Evolutionary conservation across 2,888 invertebrate genomes (phyloP).

Genomic region (Hartigia nigra): DNA sequence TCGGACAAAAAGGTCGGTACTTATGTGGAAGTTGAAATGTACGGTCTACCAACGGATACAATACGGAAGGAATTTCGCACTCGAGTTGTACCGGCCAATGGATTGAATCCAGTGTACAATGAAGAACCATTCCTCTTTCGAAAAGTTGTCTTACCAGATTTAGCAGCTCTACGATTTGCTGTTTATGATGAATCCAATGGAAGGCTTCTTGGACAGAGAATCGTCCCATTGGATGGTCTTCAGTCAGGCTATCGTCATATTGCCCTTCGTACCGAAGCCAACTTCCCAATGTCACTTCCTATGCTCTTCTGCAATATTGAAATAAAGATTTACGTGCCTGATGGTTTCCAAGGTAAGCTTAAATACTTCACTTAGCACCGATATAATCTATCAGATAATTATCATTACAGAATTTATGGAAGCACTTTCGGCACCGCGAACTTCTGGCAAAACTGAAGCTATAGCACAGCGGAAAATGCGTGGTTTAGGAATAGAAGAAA

Average conservation of each 20-base stretch:
- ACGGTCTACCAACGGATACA: constrained; percentile 95
- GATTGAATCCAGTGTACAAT: constrained; percentile 98
- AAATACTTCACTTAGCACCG: not conserved
- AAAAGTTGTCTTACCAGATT: constrained; percentile 97
- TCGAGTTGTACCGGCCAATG: constrained; percentile 95
- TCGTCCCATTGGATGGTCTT: constrained; percentile 96
- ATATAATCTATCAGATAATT: not conserved
- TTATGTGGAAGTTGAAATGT: constrained; percentile 99
- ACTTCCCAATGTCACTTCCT: constrained; percentile 98
- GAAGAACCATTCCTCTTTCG: constrained; percentile 98
- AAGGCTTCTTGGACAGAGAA: constrained; percentile 95
- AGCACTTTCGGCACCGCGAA: constrained; percentile 93
- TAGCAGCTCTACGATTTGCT: constrained; percentile 96
- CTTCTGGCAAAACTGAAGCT: constrained; percentile 63
- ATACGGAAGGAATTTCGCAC: constrained; percentile 98
- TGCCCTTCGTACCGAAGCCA: constrained; percentile 96
- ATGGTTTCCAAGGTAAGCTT: constrained; percentile 89
- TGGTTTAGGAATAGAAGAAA: constrained; percentile 93
- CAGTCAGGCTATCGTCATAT: constrained; percentile 99
- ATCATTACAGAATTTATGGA: constrained; percentile 91
- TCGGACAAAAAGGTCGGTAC: constrained; percentile 99
- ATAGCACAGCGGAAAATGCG: constrained; percentile 85
- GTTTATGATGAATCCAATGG: constrained; percentile 97
- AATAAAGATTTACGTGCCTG: constrained; percentile 99
- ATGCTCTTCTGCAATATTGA: constrained; percentile 99